Conservation (phyloP, 2,797 vertebrate genomes). For the Sebastiscus albofasciatus region DNA sequence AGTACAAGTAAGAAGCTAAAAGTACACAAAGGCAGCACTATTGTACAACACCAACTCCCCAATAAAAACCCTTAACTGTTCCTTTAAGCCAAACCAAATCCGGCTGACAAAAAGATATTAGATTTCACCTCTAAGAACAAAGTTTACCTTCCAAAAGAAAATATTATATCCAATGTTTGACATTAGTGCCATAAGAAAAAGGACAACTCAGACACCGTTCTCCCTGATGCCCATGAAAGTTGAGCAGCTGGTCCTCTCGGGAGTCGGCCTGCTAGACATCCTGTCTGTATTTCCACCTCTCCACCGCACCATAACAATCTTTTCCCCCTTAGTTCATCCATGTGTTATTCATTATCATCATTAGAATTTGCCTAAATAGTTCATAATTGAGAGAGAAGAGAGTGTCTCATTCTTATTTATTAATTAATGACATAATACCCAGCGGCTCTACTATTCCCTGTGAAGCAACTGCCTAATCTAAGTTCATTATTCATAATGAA, state of each 20-base stretch:
- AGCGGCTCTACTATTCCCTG: constrained; percentile 5
- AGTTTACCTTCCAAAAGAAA: not conserved
- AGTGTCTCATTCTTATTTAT: constrained; percentile 15
- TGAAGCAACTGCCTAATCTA: constrained; percentile 15
- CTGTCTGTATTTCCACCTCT: not conserved
- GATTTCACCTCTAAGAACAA: not conserved
- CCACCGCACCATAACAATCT: too few species aligned
- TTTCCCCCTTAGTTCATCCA: not conserved
- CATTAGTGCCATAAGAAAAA: not conserved
- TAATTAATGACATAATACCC: constrained; percentile 40
- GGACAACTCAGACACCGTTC: not conserved
- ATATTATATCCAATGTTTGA: not conserved
- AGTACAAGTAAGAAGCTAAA: not conserved
- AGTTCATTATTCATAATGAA: constrained; percentile 38
- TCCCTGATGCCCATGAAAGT: not conserved
- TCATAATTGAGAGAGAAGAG: not conserved
- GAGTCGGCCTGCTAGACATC: not conserved
- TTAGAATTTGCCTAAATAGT: constrained; percentile 1
- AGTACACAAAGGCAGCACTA: not conserved
- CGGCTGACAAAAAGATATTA: not conserved
- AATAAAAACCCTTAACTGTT: not conserved
- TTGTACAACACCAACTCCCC: not conserved
- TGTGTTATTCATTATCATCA: not conserved
- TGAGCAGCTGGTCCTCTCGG: not conserved
- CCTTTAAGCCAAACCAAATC: not conserved